Evolutionary conservation across 2,113 vertebrate species (phyloP).

Genomic region (Gila orcuttii): DNA sequence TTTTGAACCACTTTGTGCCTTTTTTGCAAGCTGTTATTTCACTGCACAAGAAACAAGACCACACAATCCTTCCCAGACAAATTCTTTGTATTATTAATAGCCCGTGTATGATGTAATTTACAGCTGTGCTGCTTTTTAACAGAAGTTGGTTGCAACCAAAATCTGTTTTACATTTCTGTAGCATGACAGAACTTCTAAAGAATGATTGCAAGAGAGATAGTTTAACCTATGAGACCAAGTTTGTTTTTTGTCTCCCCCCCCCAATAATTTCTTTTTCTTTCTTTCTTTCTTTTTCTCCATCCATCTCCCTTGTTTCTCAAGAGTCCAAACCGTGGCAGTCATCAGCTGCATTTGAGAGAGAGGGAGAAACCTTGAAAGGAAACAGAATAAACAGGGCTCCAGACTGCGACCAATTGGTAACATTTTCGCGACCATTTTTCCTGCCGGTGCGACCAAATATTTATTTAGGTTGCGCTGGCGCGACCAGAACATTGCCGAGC

Average conservation of each 20-base stretch:
- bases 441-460: too few species aligned
- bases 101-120: background rate
- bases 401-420: too few species aligned
- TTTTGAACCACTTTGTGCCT: conserved; percentile 14
- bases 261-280: too few species aligned
- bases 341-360: background rate
- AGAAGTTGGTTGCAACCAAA: background rate
- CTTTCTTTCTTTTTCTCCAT: too few species aligned
- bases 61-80: background rate
- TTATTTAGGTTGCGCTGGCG: too few species aligned
- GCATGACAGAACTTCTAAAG: background rate
- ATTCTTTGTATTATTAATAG: conserved; percentile 25
- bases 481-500: too few species aligned
- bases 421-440: too few species aligned
- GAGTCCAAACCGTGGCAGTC: background rate
- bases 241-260: too few species aligned
- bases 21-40: background rate
- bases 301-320: background rate
- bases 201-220: background rate
- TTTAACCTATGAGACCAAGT: too few species aligned
- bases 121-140: background rate
- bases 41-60: background rate
- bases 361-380: conserved; percentile 59
- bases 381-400: conserved; percentile 47
- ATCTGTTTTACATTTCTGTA: background rate